Percentiles rank a stretch among this genome's conserved stretches.
Conservation (phyloP, 2,888 invertebrate species). For the Nymphalis urticae region DNA sequence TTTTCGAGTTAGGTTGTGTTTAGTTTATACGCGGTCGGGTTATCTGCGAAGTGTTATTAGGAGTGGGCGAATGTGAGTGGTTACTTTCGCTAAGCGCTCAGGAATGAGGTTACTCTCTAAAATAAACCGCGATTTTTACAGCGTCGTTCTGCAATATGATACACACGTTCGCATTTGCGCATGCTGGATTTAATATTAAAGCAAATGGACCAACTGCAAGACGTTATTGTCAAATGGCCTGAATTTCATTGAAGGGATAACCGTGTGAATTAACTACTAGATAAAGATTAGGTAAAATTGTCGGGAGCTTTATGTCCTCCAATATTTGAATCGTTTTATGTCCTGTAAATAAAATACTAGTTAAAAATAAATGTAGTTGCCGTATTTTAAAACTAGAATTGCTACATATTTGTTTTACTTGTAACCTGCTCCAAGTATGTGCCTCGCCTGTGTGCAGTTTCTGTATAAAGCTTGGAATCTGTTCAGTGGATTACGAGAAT, state of each 20-base stretch:
- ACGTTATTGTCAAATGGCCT: conserved; percentile 38
- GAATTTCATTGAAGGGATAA: conserved; percentile 32
- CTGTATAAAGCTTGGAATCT: conserved; percentile 22
- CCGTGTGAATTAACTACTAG: neutral
- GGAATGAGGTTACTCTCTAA: conserved; percentile 72
- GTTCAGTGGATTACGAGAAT: conserved; percentile 27
- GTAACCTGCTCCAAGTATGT: conserved; percentile 7
- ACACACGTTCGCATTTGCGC: conserved; percentile 39
- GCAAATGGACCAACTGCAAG: conserved; percentile 39
- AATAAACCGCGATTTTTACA: conserved; percentile 67
- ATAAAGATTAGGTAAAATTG: neutral
- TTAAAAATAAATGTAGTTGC: conserved; percentile 11
- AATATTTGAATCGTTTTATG: neutral
- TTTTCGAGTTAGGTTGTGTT: conserved; percentile 47
- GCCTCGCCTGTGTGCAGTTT: conserved; percentile 1
- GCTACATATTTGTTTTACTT: conserved; percentile 1
- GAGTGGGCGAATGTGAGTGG: conserved; percentile 52
- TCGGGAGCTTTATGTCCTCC: neutral
- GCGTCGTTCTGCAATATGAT: conserved; percentile 49
- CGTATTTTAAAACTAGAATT: conserved; percentile 8
- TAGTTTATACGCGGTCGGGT: conserved; percentile 36
- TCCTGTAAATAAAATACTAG: neutral
- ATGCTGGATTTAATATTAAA: conserved; percentile 39
- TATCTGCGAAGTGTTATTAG: conserved; percentile 50
- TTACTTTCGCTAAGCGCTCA: conserved; percentile 66